Evolutionary conservation across 2,888 invertebrate genomes (phyloP), one percentile per base, ranked within the genome.

Genomic region (Limnephilus rhombicus): DNA sequence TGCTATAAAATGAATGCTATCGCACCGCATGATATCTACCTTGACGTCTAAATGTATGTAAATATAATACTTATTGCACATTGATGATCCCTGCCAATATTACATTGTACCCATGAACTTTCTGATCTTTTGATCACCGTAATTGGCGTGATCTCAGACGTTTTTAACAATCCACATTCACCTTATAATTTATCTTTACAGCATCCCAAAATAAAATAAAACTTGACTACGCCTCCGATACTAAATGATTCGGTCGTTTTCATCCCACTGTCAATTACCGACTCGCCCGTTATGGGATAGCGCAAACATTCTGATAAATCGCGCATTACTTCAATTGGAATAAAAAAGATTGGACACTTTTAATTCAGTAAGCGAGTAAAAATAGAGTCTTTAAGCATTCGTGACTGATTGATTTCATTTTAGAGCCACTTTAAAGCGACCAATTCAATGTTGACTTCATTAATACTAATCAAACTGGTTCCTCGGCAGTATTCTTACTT

Each of bases 341-440:
- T 68, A n/a, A 68, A 68, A 68, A 68, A 68, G 68, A 68, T 68
- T 68, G 68, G 68, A 68, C 68, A n/a, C 68, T 68, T 68, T 68
- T 68, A 68, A 68, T 68, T 68, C 24, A 68, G 68, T 68, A 68
- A 68, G 68, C 68, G 68, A 24, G 24, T 68, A 68, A 68, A 68
- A 68, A 68, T 68, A 68, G 68, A 68, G 68, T 83, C 37, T 24
- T 37, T 83, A 37, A 15, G 24, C 83, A 37, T 83, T 83, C 37
- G n/a, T 29, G 37, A 45, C 86, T 89, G 88, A 89, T 89, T 29
- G 80, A 41, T 89, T 80, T 89, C 68, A 89, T 80, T 89, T 89
- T 80, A 89, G 88, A n/a, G 37, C 88, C 88, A 89, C 88, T 89
- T 89, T 31, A 80, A 12, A 15, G 18, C n/a, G 88, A 24, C 34